Base-by-base conservation (phyloP, 2,888 invertebrate genomes). In the Pardosa pseudoannulata region DNA sequence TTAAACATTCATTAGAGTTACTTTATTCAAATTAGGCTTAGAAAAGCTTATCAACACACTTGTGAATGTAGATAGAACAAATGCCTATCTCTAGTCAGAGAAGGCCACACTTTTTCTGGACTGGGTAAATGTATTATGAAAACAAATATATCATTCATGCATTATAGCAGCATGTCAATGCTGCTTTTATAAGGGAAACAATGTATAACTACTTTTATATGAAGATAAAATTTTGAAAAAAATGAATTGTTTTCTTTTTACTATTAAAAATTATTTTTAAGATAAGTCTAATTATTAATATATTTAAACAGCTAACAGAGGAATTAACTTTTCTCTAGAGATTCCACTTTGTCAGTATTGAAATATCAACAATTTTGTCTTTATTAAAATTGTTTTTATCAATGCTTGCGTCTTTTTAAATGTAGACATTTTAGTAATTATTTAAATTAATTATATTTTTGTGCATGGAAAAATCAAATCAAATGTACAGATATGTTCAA, bases 11-110 rank as follows among this genome's bases (percentile, higher is more conserved):
- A 19, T 56, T 56, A 56, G 56, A 56, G 56, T 56, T 56, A 46
- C 23, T 56, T 56, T 56, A 56, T 23, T 56, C 19, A 56, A 56
- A 56, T 19, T 56, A 56, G 56, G 56, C 56, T 16, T 56, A 56
- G 56, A 11, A 56, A 56, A 56, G 23, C 56, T 56, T 56, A 56
- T 56, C 56, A 56, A 56, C 56, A 56, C 56, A 56, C 56, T 56
- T 56, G 56, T 56, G 56, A 23, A 56, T 56, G 56, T 56, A 56
- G 56, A 56, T 56, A 56, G 56, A 56, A 56, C 56, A 56, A 56
- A 56, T 56, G 23, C 56, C 19, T 36, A 36, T 56, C 56, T 56
- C 56, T 56, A 23, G 23, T 56, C 23, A 56, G 23, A 56, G 56
- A 56, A 56, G 56, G 56, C 56, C 23, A 56, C 56, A 56, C 23